Percentiles rank a stretch among this genome's conserved stretches.
These are phyloP conservation scores for Papilio aristodemus DNA, from an alignment of 1,140 invertebrate species.

Conservation along the genomic window DNA sequence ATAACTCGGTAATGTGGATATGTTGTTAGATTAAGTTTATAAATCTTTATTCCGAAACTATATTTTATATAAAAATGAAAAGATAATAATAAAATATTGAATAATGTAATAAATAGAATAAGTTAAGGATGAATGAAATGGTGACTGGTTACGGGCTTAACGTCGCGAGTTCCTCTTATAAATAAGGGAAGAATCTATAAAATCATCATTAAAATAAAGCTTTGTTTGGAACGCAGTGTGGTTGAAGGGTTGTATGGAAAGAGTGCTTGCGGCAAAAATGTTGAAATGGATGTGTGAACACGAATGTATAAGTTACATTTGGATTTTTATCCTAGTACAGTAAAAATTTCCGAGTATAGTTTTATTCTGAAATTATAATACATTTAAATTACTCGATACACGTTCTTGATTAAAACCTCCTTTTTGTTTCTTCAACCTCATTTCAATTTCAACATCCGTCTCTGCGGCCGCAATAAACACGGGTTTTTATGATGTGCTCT, in stretches of 20 bases:
- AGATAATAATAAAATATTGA: neutral
- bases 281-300: too few species aligned
- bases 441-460: conserved; percentile 10
- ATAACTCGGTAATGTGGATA: conserved; percentile 28
- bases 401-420: conserved; percentile 17
- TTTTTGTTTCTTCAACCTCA: neutral
- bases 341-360: neutral
- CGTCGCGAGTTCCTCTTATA: too few species aligned
- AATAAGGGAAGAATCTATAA: too few species aligned
- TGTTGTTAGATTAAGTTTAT: neutral
- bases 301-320: too few species aligned
- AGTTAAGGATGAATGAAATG: too few species aligned
- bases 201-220: too few species aligned
- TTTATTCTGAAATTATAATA: neutral
- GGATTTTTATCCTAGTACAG: neutral
- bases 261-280: too few species aligned
- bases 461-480: conserved; percentile 7
- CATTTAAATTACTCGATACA: neutral
- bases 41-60: conserved; percentile 2
- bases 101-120: neutral
- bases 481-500: conserved; percentile 18
- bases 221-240: too few species aligned
- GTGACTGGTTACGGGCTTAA: too few species aligned
- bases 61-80: neutral
- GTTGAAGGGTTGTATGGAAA: too few species aligned